Percentiles rank a stretch among this genome's conserved stretches.
Conservation (phyloP, 2,797 vertebrate species). For the Typhlichthys subterraneus region DNA sequence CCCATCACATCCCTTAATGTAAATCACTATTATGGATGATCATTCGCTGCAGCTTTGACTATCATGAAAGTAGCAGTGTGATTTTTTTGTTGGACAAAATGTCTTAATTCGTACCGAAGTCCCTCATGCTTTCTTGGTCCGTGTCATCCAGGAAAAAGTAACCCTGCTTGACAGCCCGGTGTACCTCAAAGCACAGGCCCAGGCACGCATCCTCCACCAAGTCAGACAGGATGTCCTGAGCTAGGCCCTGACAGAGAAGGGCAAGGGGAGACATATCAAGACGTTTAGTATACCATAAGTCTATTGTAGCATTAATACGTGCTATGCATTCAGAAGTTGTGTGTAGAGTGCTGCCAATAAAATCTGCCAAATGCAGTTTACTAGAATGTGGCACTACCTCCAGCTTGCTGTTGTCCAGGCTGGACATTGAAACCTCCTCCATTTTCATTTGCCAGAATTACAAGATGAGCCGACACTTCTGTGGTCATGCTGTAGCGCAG, state of each 20-base stretch:
- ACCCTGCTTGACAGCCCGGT: conserved; percentile 95
- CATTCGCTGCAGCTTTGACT: no score
- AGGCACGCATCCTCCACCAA: conserved; percentile 98
- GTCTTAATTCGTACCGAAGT: conserved; percentile 84
- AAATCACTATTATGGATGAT: no score
- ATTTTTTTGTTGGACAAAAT: neutral
- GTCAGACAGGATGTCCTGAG: conserved; percentile 96
- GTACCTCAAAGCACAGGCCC: conserved; percentile 96
- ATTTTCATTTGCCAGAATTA: conserved; percentile 98
- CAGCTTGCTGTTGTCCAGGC: conserved; percentile 97
- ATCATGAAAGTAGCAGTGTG: no score
- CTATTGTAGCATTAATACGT: no score
- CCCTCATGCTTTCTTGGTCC: conserved; percentile 97
- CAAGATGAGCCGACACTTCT: conserved; percentile 74
- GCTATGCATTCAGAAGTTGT: neutral
- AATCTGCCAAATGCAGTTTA: neutral
- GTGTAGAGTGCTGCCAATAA: conserved; percentile 1
- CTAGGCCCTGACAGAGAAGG: conserved; percentile 83
- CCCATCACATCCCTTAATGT: no score
- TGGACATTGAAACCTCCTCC: conserved; percentile 98
- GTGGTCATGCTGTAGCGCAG: conserved; percentile 83
- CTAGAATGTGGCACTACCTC: conserved; percentile 74
- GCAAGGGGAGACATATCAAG: neutral
- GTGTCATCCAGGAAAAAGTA: conserved; percentile 98
- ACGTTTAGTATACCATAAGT: conserved; percentile 1